These are phyloP conservation scores for Parnassius mnemosyne DNA, from an alignment of 2,888 invertebrate genomes.

Conservation along the genomic window DNA sequence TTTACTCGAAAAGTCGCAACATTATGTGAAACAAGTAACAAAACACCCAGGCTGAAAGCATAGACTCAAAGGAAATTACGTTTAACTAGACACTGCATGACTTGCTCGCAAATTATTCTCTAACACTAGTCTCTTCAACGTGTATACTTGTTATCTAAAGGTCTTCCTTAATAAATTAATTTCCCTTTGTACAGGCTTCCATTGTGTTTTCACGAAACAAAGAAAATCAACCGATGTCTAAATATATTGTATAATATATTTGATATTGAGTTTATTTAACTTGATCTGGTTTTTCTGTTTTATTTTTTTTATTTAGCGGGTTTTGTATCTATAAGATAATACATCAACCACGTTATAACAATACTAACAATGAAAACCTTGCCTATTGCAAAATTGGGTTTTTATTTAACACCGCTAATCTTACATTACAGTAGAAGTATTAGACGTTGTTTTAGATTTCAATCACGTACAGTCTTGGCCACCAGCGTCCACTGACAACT, in stretches of 20 bases:
- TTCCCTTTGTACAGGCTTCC: constrained; percentile 26
- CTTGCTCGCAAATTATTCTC: constrained; percentile 38
- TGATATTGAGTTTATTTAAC: too few relatives aligned
- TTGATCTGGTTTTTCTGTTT: not conserved
- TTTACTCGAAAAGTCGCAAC: constrained; percentile 14
- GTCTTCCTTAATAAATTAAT: constrained; percentile 32
- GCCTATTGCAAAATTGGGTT: too few relatives aligned
- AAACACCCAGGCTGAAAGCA: constrained; percentile 27
- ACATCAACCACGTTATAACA: too few relatives aligned
- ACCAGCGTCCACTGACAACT: too few relatives aligned
- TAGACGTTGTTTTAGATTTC: too few relatives aligned
- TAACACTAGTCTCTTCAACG: constrained; percentile 33
- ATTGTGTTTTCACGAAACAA: constrained; percentile 24
- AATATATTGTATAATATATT: constrained; percentile 2
- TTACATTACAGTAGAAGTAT: too few relatives aligned
- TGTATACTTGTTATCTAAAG: constrained; percentile 39
- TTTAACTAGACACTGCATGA: constrained; percentile 39
- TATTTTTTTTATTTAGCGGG: too few relatives aligned
- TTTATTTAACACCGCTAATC: too few relatives aligned
- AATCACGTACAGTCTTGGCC: too few relatives aligned
- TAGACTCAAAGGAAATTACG: constrained; percentile 36
- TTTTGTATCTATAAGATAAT: too few relatives aligned
- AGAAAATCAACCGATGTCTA: constrained; percentile 16
- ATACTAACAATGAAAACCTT: too few relatives aligned
- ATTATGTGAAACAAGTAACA: constrained; percentile 18